These are phyloP conservation scores for Lepidostoma basale DNA, from an alignment of 1,140 invertebrate species.

Conservation along the genomic window DNA sequence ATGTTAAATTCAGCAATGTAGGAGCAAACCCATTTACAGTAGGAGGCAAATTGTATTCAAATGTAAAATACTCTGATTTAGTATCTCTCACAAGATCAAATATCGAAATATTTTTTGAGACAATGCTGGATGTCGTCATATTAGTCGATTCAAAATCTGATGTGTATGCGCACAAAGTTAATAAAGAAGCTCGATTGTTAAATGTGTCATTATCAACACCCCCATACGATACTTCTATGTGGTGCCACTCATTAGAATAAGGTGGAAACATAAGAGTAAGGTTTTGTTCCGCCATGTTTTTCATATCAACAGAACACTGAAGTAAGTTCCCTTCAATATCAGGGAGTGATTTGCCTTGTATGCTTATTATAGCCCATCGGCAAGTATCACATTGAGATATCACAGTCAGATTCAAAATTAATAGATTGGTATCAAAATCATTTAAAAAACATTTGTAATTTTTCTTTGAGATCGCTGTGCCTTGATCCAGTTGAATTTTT, in stretches of 20 bases:
- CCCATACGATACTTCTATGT: conserved; percentile 55
- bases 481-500: conserved; percentile 51
- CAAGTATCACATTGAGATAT: conserved; percentile 47
- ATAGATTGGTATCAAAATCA: conserved; percentile 36
- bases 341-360: conserved; percentile 56
- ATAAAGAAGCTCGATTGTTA: conserved; percentile 8
- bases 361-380: conserved; percentile 45
- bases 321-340: conserved; percentile 51
- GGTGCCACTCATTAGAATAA: conserved; percentile 65
- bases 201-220: neutral
- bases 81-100: conserved; percentile 68
- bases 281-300: conserved; percentile 37
- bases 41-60: conserved; percentile 69
- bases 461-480: conserved; percentile 48
- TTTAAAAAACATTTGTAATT: conserved; percentile 51
- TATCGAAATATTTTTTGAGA: conserved; percentile 52
- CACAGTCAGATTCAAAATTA: conserved; percentile 36
- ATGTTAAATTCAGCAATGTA: conserved; percentile 68
- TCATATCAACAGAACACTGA: conserved; percentile 52
- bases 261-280: conserved; percentile 60
- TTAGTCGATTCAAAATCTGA: too few species aligned
- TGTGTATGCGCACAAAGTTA: conserved; percentile 35
- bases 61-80: conserved; percentile 72
- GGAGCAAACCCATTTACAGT: conserved; percentile 65
- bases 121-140: conserved; percentile 45